Evolutionary conservation across 1,140 invertebrate species (phyloP).

Genomic region (Brachionus koreanus): DNA sequence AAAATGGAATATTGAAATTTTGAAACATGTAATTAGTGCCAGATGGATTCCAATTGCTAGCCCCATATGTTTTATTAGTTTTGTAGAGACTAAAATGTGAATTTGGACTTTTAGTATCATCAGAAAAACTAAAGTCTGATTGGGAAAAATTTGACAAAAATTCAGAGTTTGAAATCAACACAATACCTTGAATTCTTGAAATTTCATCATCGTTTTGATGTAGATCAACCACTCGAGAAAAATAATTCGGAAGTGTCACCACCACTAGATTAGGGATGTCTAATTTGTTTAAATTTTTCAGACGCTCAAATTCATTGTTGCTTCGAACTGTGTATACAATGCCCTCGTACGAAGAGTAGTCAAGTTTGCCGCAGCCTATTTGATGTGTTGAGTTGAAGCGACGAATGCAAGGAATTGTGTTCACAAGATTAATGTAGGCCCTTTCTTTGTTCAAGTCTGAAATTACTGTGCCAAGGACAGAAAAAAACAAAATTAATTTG

Average conservation of each 20-base stretch:
- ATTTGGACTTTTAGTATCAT: conserved; percentile 24
- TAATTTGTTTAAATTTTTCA: not conserved
- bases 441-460: conserved; percentile 23
- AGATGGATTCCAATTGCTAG: not conserved
- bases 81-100: conserved; percentile 20
- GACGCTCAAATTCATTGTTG: not conserved
- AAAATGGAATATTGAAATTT: conserved; percentile 41
- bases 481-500: not conserved
- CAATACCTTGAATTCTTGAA: not conserved
- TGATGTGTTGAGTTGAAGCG: conserved; percentile 31
- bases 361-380: conserved; percentile 28
- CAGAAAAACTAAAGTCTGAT: not conserved
- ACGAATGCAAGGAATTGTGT: conserved; percentile 36
- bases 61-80: not conserved
- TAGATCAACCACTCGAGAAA: not conserved
- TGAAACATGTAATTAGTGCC: conserved; percentile 3
- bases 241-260: not conserved
- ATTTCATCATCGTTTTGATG: not conserved
- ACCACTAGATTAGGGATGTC: not conserved
- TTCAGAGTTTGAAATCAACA: not conserved
- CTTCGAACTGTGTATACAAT: conserved; percentile 21
- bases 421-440: not conserved
- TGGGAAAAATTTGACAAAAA: not conserved
- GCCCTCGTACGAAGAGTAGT: not conserved
- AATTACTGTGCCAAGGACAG: not conserved